Base-by-base conservation (phyloP, 2,797 vertebrate genomes). In the Anguilla pacifica region DNA sequence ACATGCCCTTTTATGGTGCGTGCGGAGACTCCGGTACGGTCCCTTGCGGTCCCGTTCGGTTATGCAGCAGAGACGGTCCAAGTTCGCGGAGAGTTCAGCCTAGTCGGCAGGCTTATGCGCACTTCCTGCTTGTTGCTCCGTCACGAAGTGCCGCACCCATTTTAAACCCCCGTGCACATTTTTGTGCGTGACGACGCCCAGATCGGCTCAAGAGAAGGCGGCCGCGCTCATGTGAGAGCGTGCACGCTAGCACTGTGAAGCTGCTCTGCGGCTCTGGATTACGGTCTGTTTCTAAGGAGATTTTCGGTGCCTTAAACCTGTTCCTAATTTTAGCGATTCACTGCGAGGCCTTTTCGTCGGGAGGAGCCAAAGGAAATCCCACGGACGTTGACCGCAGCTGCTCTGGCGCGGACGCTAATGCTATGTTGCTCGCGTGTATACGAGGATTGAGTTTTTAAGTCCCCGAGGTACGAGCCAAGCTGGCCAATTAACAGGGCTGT, bases 401-500 rank as follows among this genome's bases (percentile, higher is more conserved):
- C 43, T 51, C 19, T 70, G 61, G 17, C 22, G 2, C 53, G 13
- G 83, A n/a, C 28, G 11, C 46, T 77, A 86, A 57, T 79, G 79
- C 79, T 82, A 82, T 51, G 43, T n/a, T 77, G 72, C 59, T 67
- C 51, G 35, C 64, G n/a, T 43, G 67, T 88, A 46, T 31, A 53
- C 74, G 88, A 87, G 88, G 83, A 92, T 91, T 90, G 90, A 94
- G 89, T 89, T 93, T 89, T 92, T 93, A 82, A 46, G 90, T 91
- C 87, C 85, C 88, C 6, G 64, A 49, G 85, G 83, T 83, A 0
- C 28, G 83, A 91, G 94, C 93, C 93, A 94, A 92, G 91, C 93
- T 92, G 83, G 92, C 93, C 94, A 94, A 94, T 95, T 95, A 94
- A 82, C 74, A 61, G 85, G 43, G 3, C 84, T 87, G 55, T 85